Conservation (phyloP, 2,888 invertebrate genomes). For the Cerceris ruficornis region DNA sequence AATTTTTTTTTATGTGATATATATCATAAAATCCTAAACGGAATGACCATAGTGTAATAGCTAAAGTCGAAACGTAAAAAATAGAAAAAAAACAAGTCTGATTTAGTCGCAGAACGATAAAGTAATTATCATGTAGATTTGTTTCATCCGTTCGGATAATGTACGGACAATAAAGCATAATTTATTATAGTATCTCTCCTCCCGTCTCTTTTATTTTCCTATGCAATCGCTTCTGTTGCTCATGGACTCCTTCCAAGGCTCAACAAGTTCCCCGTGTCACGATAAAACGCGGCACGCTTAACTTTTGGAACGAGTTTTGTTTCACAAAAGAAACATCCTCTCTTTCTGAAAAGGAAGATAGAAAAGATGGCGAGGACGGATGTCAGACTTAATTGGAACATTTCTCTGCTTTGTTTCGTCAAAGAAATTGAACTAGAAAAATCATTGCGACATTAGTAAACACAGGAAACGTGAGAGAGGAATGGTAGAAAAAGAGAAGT, state of each 20-base stretch:
- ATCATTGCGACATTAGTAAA: neutral
- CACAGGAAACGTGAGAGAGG: constrained; percentile 44
- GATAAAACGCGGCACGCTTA: constrained; percentile 47
- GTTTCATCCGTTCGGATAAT: no score
- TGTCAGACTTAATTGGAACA: constrained; percentile 18
- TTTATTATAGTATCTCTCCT: neutral
- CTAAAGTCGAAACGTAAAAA: no score
- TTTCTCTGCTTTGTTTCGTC: constrained; percentile 1
- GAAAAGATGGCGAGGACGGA: neutral
- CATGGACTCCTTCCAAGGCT: constrained; percentile 60
- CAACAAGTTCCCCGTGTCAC: constrained; percentile 58
- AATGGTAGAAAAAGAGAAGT: constrained; percentile 51
- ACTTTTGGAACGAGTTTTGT: constrained; percentile 30
- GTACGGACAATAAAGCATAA: neutral
- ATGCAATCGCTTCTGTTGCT: constrained; percentile 27
- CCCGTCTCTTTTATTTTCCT: constrained; percentile 18
- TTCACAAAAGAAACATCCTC: constrained; percentile 16
- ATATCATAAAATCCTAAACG: no score
- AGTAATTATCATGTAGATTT: no score
- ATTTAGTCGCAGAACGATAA: no score
- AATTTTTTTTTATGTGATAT: no score
- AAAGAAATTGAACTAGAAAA: neutral
- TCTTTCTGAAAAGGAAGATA: constrained; percentile 1
- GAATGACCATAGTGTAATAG: no score
- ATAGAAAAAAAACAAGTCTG: no score